Percentiles rank a stretch among this genome's conserved stretches.
These are phyloP conservation scores for Resseliella maxima DNA, from an alignment of 2,888 invertebrate species.

Conservation along the genomic window DNA sequence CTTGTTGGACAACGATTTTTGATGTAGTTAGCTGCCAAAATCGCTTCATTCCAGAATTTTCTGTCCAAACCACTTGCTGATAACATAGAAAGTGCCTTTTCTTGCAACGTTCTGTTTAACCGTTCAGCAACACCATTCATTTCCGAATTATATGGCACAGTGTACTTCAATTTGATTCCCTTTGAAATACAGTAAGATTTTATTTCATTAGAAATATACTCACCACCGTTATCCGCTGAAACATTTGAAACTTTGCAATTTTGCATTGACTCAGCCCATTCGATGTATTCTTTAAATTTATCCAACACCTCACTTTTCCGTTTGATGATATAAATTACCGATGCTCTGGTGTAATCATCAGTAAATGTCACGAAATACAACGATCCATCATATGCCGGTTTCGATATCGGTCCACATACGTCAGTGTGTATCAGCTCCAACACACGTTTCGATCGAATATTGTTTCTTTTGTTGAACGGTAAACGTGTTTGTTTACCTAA, in stretches of 20 bases:
- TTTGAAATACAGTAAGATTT: background rate
- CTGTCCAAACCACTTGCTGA: background rate
- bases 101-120: conserved; percentile 56
- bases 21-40: conserved; percentile 42
- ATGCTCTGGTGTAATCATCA: conserved; percentile 47
- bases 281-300: conserved; percentile 53
- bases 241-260: conserved; percentile 50
- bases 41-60: conserved; percentile 51
- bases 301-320: conserved; percentile 30
- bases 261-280: background rate
- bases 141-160: conserved; percentile 56
- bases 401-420: conserved; percentile 39
- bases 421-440: conserved; percentile 54
- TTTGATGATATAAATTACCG: conserved; percentile 51
- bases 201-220: conserved; percentile 56
- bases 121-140: conserved; percentile 56
- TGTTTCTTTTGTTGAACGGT: background rate
- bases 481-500: conserved; percentile 55
- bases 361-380: conserved; percentile 44
- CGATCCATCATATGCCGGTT: background rate
- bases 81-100: conserved; percentile 55
- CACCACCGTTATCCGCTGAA: conserved; percentile 55
- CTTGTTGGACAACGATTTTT: conserved; percentile 49
- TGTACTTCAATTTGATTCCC: conserved; percentile 44
- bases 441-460: conserved; percentile 19